Percentiles rank a stretch among this genome's conserved stretches.
phyloP scores from a whole-genome alignment of 1,140 invertebrate genomes.

The Penaeus japonicus region DNA sequence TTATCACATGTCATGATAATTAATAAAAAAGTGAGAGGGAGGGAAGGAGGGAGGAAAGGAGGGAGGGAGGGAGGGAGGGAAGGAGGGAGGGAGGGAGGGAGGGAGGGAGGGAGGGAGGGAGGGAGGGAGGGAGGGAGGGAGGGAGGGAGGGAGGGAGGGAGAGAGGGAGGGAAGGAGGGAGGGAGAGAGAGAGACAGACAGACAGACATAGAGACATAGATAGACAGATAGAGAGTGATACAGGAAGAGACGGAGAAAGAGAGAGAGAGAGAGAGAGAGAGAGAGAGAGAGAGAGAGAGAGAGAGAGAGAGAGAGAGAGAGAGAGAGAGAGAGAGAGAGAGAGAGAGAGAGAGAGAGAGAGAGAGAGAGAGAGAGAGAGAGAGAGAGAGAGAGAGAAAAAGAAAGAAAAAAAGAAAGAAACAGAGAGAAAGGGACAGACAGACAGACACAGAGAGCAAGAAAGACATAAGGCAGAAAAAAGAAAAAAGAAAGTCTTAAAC shows the following conservation, averaged over 20 bases:
- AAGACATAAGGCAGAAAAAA: too few relatives aligned
- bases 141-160: conserved; percentile 3
- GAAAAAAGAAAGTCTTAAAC: too few relatives aligned
- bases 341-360: not conserved
- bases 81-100: too few relatives aligned
- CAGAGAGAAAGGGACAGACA: not conserved
- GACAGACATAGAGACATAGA: not conserved
- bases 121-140: conserved; percentile 11
- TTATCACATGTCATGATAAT: too few relatives aligned
- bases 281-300: not conserved
- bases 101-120: conserved; percentile 13
- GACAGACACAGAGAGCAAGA: not conserved
- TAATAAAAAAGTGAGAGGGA: too few relatives aligned
- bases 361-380: not conserved
- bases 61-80: too few relatives aligned
- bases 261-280: conserved; percentile 6
- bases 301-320: not conserved
- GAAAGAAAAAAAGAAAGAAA: not conserved
- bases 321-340: not conserved
- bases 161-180: conserved; percentile 18
- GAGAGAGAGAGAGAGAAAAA: not conserved
- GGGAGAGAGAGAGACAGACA: not conserved
- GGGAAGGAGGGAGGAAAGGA: too few relatives aligned
- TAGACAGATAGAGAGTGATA: not conserved
- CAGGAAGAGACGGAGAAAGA: not conserved